Percentiles rank a stretch among this genome's conserved stretches.
Evolutionary conservation across 2,797 vertebrate species (phyloP).

Genomic region (Gymnoscopelus microlampas): DNA sequence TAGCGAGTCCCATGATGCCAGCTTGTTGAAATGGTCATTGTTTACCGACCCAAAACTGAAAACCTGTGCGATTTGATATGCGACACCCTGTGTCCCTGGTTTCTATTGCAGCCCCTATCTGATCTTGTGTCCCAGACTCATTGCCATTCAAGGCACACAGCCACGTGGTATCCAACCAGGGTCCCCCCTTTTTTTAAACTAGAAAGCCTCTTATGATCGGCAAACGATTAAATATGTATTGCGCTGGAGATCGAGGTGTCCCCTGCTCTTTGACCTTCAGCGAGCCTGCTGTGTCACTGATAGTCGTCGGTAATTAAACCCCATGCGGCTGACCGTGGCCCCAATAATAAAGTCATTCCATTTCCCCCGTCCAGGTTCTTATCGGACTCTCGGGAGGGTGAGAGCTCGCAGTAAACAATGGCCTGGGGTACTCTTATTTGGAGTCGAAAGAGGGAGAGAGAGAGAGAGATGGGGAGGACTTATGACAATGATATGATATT

Average conservation of each 20-base stretch:
- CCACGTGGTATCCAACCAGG: constrained; percentile 27
- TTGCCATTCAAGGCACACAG: constrained; percentile 37
- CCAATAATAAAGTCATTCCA: constrained; percentile 68
- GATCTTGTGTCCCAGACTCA: constrained; percentile 9
- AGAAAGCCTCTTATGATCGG: constrained; percentile 37
- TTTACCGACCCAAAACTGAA: not conserved
- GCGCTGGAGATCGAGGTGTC: constrained; percentile 57
- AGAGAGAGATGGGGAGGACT: constrained; percentile 40
- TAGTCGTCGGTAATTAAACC: constrained; percentile 79
- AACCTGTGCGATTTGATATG: not conserved
- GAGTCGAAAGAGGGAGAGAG: constrained; percentile 41
- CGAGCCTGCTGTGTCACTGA: constrained; percentile 55
- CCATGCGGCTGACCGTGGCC: constrained; percentile 65
- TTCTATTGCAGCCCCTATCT: not conserved
- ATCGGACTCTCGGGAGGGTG: constrained; percentile 68
- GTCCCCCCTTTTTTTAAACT: constrained; percentile 44
- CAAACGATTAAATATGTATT: constrained; percentile 74
- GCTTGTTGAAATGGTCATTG: constrained; percentile 37
- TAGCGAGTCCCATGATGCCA: constrained; percentile 24
- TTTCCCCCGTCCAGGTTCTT: constrained; percentile 63
- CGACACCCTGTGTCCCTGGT: not conserved
- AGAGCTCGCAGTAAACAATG: constrained; percentile 74
- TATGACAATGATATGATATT: constrained; percentile 43
- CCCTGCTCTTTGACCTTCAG: constrained; percentile 71
- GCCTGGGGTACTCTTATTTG: constrained; percentile 40